A percentile compares a stretch with the other conserved stretches of the same genome.
phyloP scores from a whole-genome alignment of 2,888 invertebrate species.

The Pogonocherus hispidulus region DNA sequence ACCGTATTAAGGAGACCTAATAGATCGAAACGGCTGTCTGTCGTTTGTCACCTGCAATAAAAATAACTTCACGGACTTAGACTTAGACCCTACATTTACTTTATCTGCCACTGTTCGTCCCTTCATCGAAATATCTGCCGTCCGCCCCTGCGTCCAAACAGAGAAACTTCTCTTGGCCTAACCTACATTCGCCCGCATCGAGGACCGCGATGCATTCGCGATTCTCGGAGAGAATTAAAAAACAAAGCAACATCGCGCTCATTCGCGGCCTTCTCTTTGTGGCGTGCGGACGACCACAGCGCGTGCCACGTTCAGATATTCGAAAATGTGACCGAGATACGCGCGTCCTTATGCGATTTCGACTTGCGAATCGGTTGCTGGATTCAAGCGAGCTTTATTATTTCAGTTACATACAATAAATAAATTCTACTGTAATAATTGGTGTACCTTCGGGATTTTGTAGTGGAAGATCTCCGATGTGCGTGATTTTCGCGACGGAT shows the following conservation, averaged over 20 bases:
- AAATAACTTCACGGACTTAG: too few relatives aligned
- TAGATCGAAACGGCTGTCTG: too few relatives aligned
- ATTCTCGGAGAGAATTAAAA: background rate
- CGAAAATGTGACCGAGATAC: conserved; percentile 3
- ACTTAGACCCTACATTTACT: too few relatives aligned
- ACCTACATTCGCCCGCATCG: conserved; percentile 7
- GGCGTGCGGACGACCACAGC: background rate
- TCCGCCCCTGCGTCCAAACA: background rate
- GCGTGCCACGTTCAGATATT: background rate
- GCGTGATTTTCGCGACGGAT: too few relatives aligned
- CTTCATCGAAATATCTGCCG: background rate
- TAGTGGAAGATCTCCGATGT: too few relatives aligned
- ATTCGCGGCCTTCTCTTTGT: conserved; percentile 9
- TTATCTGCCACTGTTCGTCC: too few relatives aligned
- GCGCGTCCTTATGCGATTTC: background rate
- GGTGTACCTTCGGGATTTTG: too few relatives aligned
- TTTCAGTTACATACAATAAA: too few relatives aligned
- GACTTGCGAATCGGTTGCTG: background rate
- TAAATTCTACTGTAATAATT: too few relatives aligned
- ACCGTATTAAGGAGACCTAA: too few relatives aligned
- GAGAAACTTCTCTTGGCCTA: conserved; percentile 2
- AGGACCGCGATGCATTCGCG: conserved; percentile 6
- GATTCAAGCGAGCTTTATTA: background rate
- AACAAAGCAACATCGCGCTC: background rate
- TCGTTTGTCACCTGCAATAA: too few relatives aligned